Evolutionary conservation across 2,888 invertebrate genomes (phyloP), one percentile per base, ranked within the genome.

Genomic region (Zaprionus lineosus): DNA sequence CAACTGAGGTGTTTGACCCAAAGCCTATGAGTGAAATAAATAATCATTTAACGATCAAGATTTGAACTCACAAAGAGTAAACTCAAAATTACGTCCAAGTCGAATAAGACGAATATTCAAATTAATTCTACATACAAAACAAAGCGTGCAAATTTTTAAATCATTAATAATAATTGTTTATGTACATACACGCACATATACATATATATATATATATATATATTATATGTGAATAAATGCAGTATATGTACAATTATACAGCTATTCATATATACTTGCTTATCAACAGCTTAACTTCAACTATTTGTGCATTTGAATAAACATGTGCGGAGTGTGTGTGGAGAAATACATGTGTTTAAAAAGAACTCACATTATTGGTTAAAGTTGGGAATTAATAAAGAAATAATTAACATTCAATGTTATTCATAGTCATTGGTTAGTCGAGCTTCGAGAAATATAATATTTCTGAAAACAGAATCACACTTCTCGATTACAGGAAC

Each of bases 1-100:
- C 61, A 87, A 46, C 60, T 87, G 89, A 7, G 90, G 89, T 9
- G 90, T 89, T 60, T 89, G 89, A 7, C 90, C 89, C 50, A 88
- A 73, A 39, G 78, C 89, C 91, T 91, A 72, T 24, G 72, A 75
- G 41, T 44, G 19, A 39, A 19, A 48, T 11, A 37, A 44, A 26
- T 31, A 33, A 9, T 9, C 11, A 34, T 43, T 14, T 8, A 16
- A 9, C 21, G 2, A 2, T 15, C 1, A 1, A 9, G 31, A 7
- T 21, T 12, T 6, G 6, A 34, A 34, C 7, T 5, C 6, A 24
- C 5, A 12, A 9, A 37, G 6, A 11, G 8, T 12, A 6, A 2
- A 15, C 26, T 8, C 8, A 3, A n/a, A n/a, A 7, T 28, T 6
- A 31, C 12, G 8, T 14, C 14, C 5, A 18, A 26, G 4, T 18